Evolutionary conservation across 2,797 vertebrate genomes (phyloP).

Genomic region (Aldrovandia affinis): DNA sequence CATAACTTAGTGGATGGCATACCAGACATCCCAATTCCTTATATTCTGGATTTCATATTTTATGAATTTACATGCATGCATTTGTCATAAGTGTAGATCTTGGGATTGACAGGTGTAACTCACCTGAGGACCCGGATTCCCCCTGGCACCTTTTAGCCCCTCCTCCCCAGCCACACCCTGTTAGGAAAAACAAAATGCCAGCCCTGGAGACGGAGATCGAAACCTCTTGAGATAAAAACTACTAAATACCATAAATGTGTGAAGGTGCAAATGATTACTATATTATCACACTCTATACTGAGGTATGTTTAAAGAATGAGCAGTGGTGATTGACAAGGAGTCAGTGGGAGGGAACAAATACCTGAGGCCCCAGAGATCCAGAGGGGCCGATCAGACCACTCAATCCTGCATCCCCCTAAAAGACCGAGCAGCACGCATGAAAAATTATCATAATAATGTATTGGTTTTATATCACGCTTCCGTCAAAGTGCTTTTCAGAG

Average conservation of each 20-base stretch:
- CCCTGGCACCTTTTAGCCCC: slow-evolving; percentile 76
- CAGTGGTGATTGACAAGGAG: background rate
- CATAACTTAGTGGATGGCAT: no score
- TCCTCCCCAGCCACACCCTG: slow-evolving; percentile 74
- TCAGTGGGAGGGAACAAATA: slow-evolving; percentile 23
- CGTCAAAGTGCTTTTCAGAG: background rate
- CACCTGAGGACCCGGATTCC: slow-evolving; percentile 72
- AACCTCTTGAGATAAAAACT: background rate
- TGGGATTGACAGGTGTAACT: slow-evolving; percentile 39
- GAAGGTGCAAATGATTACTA: slow-evolving; percentile 10
- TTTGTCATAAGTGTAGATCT: background rate
- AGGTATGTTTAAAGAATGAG: slow-evolving; percentile 7
- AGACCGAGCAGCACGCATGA: background rate
- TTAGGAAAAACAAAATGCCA: slow-evolving; percentile 14
- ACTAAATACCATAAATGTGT: background rate
- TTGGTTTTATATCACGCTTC: no score
- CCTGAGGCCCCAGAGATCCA: slow-evolving; percentile 45
- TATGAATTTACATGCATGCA: background rate
- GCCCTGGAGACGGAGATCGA: background rate
- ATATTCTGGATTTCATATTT: no score
- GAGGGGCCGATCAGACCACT: slow-evolving; percentile 36
- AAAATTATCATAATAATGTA: background rate
- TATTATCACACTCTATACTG: slow-evolving; percentile 31
- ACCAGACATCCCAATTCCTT: no score
- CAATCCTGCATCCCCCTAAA: slow-evolving; percentile 48